These are phyloP conservation scores for Coryphaenoides rupestris DNA, from an alignment of 2,113 vertebrate species.

Conservation along the genomic window DNA sequence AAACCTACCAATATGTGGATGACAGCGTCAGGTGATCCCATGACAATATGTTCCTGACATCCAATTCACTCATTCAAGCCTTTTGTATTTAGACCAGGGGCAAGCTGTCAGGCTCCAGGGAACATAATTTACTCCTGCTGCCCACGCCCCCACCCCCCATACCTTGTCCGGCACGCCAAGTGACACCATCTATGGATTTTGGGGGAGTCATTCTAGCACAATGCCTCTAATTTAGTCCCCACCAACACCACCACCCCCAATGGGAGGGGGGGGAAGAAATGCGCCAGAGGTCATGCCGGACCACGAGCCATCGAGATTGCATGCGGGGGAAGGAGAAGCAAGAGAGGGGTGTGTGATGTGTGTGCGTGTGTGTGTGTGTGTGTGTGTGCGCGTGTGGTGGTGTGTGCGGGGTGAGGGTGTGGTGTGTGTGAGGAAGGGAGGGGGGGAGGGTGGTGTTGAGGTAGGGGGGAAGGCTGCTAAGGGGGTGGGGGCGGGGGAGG, in stretches of 20 bases:
- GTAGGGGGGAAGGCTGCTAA: constrained; percentile 70
- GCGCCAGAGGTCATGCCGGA: constrained; percentile 73
- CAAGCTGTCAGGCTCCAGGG: constrained; percentile 44
- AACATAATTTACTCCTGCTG: constrained; percentile 57
- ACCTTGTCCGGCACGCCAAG: constrained; percentile 52
- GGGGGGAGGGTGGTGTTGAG: constrained; percentile 57
- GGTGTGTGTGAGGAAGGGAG: too few relatives aligned
- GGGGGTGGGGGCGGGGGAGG: too few relatives aligned
- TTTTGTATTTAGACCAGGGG: constrained; percentile 30
- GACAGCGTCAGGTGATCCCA: constrained; percentile 47
- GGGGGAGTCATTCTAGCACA: constrained; percentile 73
- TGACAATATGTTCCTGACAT: constrained; percentile 47
- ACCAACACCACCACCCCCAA: too few relatives aligned
- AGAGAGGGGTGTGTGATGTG: too few relatives aligned
- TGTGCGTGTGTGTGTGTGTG: too few relatives aligned
- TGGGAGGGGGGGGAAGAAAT: constrained; percentile 64
- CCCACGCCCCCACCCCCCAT: too few relatives aligned
- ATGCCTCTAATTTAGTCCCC: constrained; percentile 76
- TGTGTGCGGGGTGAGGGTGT: too few relatives aligned
- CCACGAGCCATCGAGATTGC: constrained; percentile 49
- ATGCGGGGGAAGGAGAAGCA: constrained; percentile 28
- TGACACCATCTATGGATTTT: constrained; percentile 73
- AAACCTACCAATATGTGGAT: constrained; percentile 10
- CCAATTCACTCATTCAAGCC: constrained; percentile 46
- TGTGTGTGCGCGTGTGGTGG: too few relatives aligned